Conservation (phyloP, 1,140 invertebrate genomes). For the Pygmarrhopalites habei region DNA sequence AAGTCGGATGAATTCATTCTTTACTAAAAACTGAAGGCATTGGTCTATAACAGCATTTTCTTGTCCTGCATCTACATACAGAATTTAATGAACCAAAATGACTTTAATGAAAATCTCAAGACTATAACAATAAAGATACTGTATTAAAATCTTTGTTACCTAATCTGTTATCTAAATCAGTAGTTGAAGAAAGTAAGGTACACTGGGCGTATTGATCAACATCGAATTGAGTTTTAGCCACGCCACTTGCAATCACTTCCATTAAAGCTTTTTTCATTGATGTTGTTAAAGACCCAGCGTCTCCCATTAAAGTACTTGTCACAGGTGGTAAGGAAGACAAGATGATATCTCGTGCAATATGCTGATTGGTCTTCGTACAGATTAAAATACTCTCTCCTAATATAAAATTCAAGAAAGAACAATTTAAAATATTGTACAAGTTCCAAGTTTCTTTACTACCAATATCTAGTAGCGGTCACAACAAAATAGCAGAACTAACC, state of each 20-base stretch:
- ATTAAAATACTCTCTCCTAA: constrained; percentile 85
- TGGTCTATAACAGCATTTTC: constrained; percentile 43
- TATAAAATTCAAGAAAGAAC: too few relatives aligned
- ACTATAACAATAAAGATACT: too few relatives aligned
- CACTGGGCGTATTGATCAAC: constrained; percentile 71
- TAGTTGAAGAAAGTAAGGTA: too few relatives aligned
- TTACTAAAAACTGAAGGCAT: constrained; percentile 53
- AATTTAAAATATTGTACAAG: too few relatives aligned
- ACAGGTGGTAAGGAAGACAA: constrained; percentile 63
- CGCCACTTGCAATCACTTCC: constrained; percentile 79
- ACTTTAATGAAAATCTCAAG: too few relatives aligned
- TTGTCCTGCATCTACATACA: too few relatives aligned
- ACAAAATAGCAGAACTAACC: too few relatives aligned
- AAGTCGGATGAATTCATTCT: constrained; percentile 51
- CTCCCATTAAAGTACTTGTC: constrained; percentile 68
- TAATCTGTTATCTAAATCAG: too few relatives aligned
- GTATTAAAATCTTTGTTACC: not conserved
- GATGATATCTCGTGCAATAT: constrained; percentile 61
- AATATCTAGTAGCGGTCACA: too few relatives aligned
- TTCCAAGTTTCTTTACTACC: too few relatives aligned
- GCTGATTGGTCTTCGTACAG: constrained; percentile 67
- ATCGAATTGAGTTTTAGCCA: constrained; percentile 63
- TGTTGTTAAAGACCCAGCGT: constrained; percentile 47
- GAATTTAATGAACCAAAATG: too few relatives aligned
- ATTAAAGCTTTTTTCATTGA: constrained; percentile 56